phyloP scores from a whole-genome alignment of 2,113 vertebrate genomes.

The Aegypius monachus region DNA sequence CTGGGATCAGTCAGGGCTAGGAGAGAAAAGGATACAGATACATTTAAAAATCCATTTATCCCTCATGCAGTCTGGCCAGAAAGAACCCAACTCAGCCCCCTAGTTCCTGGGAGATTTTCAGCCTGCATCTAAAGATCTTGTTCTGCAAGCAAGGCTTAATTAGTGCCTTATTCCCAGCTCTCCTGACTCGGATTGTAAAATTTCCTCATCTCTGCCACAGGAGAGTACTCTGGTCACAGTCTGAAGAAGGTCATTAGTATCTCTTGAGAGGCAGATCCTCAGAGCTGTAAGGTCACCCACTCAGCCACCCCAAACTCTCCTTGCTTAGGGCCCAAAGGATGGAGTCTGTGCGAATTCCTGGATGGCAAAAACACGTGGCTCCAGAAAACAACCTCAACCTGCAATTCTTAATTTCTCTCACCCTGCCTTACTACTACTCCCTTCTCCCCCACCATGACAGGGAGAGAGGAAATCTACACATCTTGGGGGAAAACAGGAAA shows the following conservation, averaged over 20 bases:
- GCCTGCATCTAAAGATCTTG: too few relatives aligned
- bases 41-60: not conserved
- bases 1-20: conserved; percentile 82
- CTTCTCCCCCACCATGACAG: not conserved
- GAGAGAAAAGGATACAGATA: not conserved
- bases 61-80: fast-evolving
- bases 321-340: not conserved
- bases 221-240: not conserved
- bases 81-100: too few relatives aligned
- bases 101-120: not conserved
- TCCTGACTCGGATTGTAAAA: too few relatives aligned
- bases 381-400: not conserved
- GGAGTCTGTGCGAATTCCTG: not conserved
- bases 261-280: not conserved
- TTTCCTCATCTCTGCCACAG: not conserved
- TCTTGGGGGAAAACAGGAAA: not conserved
- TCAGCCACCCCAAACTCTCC: not conserved
- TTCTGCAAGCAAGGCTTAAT: too few relatives aligned
- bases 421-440: not conserved
- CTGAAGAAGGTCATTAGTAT: not conserved
- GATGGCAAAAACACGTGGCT: not conserved
- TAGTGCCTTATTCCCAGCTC: not conserved
- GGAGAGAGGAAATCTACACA: not conserved
- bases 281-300: not conserved
- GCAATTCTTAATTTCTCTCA: not conserved